phyloP scores from a whole-genome alignment of 2,113 vertebrate species.

The Austrofundulus limnaeus region DNA sequence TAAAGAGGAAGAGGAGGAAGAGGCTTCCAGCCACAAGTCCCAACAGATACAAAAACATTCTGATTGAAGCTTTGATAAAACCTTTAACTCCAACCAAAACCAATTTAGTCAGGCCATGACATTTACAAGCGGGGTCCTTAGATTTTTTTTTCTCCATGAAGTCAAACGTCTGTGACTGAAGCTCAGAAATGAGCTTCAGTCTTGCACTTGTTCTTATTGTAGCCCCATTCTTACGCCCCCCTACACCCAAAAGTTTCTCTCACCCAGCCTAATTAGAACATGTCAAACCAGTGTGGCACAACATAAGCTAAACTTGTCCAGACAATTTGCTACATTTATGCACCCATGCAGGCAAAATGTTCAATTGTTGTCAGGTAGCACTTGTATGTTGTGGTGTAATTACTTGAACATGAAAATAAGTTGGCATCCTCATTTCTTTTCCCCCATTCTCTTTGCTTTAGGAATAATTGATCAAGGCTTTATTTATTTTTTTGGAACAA shows the following conservation, averaged over 20 bases:
- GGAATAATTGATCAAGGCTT: too few species aligned
- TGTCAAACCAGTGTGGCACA: conserved; percentile 20
- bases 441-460: too few species aligned
- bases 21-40: conserved; percentile 63
- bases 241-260: too few species aligned
- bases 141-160: background rate
- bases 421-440: too few species aligned
- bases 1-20: conserved; percentile 22
- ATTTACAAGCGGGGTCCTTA: conserved; percentile 28
- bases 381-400: too few species aligned
- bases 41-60: conserved; percentile 53
- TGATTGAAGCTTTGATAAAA: conserved; percentile 72
- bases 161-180: conserved; percentile 26
- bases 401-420: too few species aligned
- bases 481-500: too few species aligned
- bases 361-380: too few species aligned
- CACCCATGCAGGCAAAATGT: too few species aligned
- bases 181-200: conserved; percentile 31
- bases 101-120: conserved; percentile 65
- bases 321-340: conserved; percentile 39
- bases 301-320: conserved; percentile 7
- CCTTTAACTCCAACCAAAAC: conserved; percentile 68
- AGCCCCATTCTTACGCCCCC: conserved; percentile 8
- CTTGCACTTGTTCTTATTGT: conserved; percentile 23
- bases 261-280: too few species aligned